Evolutionary conservation across 1,140 invertebrate genomes (phyloP).

Genomic region (Glossosoma conforme): DNA sequence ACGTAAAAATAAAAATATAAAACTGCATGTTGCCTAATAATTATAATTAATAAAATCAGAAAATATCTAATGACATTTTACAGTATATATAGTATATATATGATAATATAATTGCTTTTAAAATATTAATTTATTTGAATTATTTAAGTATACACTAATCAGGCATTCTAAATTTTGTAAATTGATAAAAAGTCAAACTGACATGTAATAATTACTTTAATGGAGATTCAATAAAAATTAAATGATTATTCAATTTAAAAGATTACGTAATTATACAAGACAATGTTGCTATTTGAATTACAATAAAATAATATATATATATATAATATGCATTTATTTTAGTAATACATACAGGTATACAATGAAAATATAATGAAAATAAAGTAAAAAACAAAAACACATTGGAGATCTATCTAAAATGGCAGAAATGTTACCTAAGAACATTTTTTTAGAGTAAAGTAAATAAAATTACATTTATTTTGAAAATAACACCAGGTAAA

Average conservation of each 20-base stretch:
- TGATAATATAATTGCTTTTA: background rate
- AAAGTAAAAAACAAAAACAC: conserved; percentile 17
- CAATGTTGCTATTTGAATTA: too few species aligned
- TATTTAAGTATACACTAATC: too few species aligned
- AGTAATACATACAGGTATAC: too few species aligned
- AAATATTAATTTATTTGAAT: too few species aligned
- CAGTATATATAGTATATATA: background rate
- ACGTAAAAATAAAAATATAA: conserved; percentile 1
- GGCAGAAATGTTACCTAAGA: conserved; percentile 23
- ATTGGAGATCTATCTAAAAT: conserved; percentile 32
- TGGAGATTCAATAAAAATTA: too few species aligned
- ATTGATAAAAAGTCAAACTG: background rate
- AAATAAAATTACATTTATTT: background rate
- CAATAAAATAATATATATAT: conserved; percentile 2
- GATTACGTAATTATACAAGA: too few species aligned
- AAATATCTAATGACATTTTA: background rate
- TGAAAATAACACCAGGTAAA: conserved; percentile 7
- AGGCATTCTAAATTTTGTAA: too few species aligned
- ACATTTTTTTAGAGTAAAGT: conserved; percentile 19
- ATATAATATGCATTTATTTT: conserved; percentile 1
- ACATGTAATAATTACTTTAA: background rate
- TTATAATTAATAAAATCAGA: background rate
- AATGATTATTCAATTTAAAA: too few species aligned
- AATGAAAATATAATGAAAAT: conserved; percentile 6
- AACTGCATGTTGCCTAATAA: background rate